Evolutionary conservation across 2,797 vertebrate species (phyloP), one percentile per base, ranked within the genome.

Genomic region (Labroides dimidiatus): DNA sequence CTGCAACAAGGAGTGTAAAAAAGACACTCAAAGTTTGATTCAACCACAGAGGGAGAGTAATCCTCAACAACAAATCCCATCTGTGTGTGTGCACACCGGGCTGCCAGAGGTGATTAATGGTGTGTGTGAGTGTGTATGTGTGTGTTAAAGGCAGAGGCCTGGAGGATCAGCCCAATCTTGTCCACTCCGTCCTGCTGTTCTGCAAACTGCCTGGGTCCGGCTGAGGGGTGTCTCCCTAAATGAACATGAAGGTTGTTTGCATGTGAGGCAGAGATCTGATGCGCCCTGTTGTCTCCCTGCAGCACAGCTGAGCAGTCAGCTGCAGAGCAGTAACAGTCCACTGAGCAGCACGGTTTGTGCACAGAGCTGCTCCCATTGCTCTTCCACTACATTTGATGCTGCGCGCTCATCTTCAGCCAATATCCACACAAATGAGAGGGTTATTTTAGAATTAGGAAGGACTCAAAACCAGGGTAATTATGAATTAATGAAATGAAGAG

Each of bases 261-360:
- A 69, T 71, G 51, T 30, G n/a, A 74, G 68, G 53, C 66, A 66
- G 51, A 74, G 75, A 72, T 66, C 44, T 50, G 37, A 49, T 69
- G 49, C 53, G 72, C 39, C 55, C 55, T 65, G 67, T 43, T 69
- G 62, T 45, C 57, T 75, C 77, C 73, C 72, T 73, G 79, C 84
- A 81, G 87, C 81, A 75, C 67, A 62, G 59, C 62, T 66, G 71
- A 73, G 73, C 84, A 82, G 77, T 81, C 76, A 78, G 70, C 77
- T 81, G 78, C 50, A 48, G 57, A n/a, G 3, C 65, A 74, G 69
- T 69, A 84, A 84, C 84, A 82, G 88, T 84, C 84, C 88, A 88
- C 71, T 87, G 87, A 88, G 79, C 87, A 87, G 59, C 63, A 66
- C 16, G 30, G 78, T 82, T 67, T 72, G 68, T 42, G 66, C 73